phyloP scores from a whole-genome alignment of 1,140 invertebrate species.

The Hermatobates lingyangjiaoensis region DNA sequence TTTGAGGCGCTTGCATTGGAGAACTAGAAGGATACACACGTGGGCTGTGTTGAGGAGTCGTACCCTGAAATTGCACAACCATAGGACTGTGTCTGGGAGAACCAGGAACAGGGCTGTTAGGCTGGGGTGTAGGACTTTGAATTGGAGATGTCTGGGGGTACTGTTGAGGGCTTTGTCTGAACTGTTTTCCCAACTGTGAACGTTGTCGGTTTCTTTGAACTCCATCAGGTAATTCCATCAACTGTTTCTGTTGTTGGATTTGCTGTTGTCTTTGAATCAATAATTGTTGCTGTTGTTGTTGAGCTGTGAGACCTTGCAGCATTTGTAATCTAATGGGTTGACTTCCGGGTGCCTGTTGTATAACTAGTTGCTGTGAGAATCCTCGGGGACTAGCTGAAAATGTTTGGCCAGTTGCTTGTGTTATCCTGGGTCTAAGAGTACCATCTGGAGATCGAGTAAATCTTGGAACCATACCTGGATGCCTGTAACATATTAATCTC shows the following conservation, averaged over 20 bases:
- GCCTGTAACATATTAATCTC: constrained; percentile 9
- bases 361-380: background rate
- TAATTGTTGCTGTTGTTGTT: constrained; percentile 29
- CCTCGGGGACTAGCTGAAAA: constrained; percentile 5
- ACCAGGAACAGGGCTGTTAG: constrained; percentile 23
- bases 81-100: constrained; percentile 32
- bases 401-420: constrained; percentile 6
- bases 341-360: constrained; percentile 7
- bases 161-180: constrained; percentile 4
- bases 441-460: constrained; percentile 19
- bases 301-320: constrained; percentile 17
- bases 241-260: constrained; percentile 31
- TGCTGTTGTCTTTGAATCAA: constrained; percentile 26
- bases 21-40: constrained; percentile 11
- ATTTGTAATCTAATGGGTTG: constrained; percentile 7
- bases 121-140: too few relatives aligned
- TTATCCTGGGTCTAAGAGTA: constrained; percentile 11
- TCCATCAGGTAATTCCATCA: constrained; percentile 7
- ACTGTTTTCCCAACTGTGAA: constrained; percentile 13
- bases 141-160: background rate
- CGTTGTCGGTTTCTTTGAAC: constrained; percentile 7
- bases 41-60: constrained; percentile 27
- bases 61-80: constrained; percentile 28
- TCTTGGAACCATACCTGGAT: constrained; percentile 16
- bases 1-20: constrained; percentile 12